These are phyloP conservation scores for Acanthiza pusilla DNA, from an alignment of 2,797 vertebrate genomes.

Conservation along the genomic window DNA sequence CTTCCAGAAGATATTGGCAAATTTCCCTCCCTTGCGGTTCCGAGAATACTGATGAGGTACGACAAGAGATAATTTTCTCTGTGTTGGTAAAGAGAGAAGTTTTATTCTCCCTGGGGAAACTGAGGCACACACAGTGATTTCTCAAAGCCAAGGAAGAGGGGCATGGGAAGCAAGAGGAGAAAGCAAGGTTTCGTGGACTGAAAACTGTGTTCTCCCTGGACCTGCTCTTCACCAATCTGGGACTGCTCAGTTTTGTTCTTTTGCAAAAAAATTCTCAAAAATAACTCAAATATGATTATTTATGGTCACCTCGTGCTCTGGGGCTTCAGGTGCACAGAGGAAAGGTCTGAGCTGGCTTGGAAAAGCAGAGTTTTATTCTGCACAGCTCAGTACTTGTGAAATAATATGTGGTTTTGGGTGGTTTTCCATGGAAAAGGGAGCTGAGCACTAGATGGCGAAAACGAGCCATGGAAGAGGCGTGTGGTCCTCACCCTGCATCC, in stretches of 20 bases:
- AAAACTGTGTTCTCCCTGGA: accelerated
- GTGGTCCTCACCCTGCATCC: neutral
- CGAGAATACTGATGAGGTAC: neutral
- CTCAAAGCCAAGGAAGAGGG: neutral
- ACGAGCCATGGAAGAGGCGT: neutral
- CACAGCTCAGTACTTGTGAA: accelerated
- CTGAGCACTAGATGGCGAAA: neutral
- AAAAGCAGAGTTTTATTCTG: accelerated
- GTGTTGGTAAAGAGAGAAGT: neutral
- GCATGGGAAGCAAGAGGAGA: neutral
- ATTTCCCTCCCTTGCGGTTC: neutral
- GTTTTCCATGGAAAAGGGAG: neutral
- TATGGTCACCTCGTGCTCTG: neutral
- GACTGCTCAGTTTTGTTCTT: neutral
- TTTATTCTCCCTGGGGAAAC: neutral
- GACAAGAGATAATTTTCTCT: neutral
- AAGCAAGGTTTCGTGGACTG: accelerated
- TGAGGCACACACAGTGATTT: neutral
- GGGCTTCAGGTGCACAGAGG: neutral
- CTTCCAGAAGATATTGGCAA: neutral
- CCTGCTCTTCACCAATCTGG: neutral
- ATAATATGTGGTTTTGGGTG: accelerated
- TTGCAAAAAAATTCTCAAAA: neutral
- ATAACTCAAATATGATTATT: accelerated
- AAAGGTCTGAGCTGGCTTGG: neutral